Evolutionary conservation across 2,888 invertebrate species (phyloP), one percentile per base, ranked within the genome.

Genomic region (Autographa pulchrina): DNA sequence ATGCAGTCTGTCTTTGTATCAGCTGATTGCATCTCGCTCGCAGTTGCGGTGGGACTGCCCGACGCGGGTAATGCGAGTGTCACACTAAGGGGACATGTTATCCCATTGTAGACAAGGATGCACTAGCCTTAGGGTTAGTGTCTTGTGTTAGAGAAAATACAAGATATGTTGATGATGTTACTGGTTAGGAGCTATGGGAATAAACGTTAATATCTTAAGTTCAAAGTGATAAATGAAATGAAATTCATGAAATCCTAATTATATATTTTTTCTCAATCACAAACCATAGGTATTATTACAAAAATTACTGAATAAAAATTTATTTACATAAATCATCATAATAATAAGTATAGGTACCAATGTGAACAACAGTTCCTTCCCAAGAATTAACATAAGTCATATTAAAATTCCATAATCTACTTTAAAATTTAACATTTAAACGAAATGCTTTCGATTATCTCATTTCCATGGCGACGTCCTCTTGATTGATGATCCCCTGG

Each of bases 401-500:
- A 18, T 41, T n/a, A 1, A 8, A 48, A 7, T n/a, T 8, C n/a
- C n/a, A 48, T 48, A 48, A 14, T 25, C 54, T 8, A 2, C 13
- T 25, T 9, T 56, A 20, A 56, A 54, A 56, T 25, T 25, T 4
- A 4, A 25, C 54, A 56, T 25, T 77, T 80, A 58, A 65, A 77
- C 76, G 77, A 73, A 80, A 81, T 69, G 78, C 75, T 69, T 73
- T 68, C 65, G 80, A 72, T 74, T 16, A 82, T 75, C 80, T 82
- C 82, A 84, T 82, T 82, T 75, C 72, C 80, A 68, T 72, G 74
- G 68, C 67, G 63, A 32, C 74, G 32, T 14, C 41, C 41, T 20
- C 16, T 43, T 90, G 90, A 91, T 91, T 89, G 90, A 90, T 88
- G 89, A 85, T 72, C 75, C 65, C 58, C 67, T 69, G 72, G 76